Evolutionary conservation across 1,140 invertebrate species (phyloP).

Genomic region (Brachionus angularis): DNA sequence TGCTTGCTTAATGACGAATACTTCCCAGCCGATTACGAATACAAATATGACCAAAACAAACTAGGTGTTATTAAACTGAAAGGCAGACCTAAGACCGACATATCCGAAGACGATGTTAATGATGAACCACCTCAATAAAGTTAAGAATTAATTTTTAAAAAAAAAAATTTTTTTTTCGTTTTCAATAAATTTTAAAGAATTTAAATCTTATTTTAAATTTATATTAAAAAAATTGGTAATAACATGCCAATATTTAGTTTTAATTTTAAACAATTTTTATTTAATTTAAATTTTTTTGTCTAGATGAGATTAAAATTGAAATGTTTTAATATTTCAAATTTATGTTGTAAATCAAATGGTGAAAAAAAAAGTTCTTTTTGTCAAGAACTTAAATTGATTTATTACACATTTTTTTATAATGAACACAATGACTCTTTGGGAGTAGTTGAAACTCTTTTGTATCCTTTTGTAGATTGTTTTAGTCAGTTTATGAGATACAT

Average conservation of each 20-base stretch:
- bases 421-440: constrained; percentile 26
- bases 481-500: constrained; percentile 8
- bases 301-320: no score
- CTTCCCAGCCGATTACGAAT: constrained; percentile 38
- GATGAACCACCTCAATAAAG: constrained; percentile 27
- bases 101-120: constrained; percentile 32
- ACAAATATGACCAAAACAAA: constrained; percentile 41
- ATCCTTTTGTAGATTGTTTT: constrained; percentile 15
- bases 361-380: not conserved
- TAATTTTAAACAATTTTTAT: no score
- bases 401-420: constrained; percentile 42
- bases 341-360: constrained; percentile 25
- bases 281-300: no score
- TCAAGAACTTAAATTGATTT: constrained; percentile 12
- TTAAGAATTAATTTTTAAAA: not conserved
- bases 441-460: constrained; percentile 17
- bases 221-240: no score
- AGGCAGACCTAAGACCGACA: constrained; percentile 29
- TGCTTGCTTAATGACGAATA: constrained; percentile 43
- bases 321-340: no score
- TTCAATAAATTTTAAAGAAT: not conserved
- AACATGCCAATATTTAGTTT: no score
- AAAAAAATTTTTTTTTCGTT: not conserved
- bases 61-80: constrained; percentile 30
- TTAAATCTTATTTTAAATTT: not conserved